Evolutionary conservation across 2,113 vertebrate species (phyloP).

Genomic region (Nerophis ophidion): DNA sequence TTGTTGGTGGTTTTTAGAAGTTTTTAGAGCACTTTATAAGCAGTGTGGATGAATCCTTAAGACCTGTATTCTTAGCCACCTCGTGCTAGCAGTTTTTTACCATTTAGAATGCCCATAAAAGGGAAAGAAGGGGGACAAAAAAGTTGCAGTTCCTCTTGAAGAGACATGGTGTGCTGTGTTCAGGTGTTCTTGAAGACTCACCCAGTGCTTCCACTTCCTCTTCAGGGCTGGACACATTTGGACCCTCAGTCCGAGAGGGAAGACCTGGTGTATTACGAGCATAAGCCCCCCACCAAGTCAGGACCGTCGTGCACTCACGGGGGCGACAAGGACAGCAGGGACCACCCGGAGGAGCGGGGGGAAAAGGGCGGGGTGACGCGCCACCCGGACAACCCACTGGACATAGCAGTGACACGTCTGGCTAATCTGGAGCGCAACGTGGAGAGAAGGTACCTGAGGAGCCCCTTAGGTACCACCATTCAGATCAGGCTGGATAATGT

Average conservation of each 20-base stretch:
- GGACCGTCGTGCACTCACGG: conserved; percentile 65
- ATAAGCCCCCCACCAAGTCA: conserved; percentile 85
- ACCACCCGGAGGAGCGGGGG: conserved; percentile 74
- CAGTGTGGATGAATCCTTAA: no score
- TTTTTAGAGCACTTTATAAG: no score
- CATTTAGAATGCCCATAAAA: no score
- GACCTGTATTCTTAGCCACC: no score
- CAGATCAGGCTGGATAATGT: conserved; percentile 99
- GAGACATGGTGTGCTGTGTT: background rate
- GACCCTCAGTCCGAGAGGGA: conserved; percentile 95
- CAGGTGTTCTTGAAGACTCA: background rate
- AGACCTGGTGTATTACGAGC: conserved; percentile 96
- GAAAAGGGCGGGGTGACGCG: conserved; percentile 83
- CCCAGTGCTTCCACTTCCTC: conserved; percentile 7
- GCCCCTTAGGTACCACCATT: conserved; percentile 99
- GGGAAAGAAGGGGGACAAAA: no score
- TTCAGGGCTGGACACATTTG: conserved; percentile 92
- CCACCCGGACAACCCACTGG: conserved; percentile 97
- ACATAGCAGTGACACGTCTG: conserved; percentile 99
- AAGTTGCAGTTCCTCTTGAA: no score
- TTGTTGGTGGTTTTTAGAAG: no score
- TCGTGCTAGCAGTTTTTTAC: no score
- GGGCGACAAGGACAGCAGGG: conserved; percentile 69
- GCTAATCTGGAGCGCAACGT: conserved; percentile 99
- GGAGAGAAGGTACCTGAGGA: conserved; percentile 99